A percentile compares a stretch with the other conserved stretches of the same genome.
Conservation (phyloP, 2,888 invertebrate genomes). For the Pandemis corylana region DNA sequence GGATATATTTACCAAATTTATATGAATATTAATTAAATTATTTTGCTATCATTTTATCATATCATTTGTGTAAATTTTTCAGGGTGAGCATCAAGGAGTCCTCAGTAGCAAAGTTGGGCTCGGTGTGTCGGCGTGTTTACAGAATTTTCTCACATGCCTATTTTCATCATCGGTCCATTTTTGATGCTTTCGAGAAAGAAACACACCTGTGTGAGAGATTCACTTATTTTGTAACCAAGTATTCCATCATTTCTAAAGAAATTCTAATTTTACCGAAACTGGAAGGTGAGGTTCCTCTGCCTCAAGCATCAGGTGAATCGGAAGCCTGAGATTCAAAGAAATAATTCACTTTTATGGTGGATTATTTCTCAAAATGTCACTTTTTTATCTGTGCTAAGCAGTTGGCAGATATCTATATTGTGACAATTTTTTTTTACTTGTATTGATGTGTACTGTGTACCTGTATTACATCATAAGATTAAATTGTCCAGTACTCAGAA, state of each 20-base stretch:
- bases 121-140: constrained; percentile 99
- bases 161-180: constrained; percentile 98
- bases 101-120: constrained; percentile 98
- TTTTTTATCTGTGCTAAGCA: constrained; percentile 3
- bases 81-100: constrained; percentile 99
- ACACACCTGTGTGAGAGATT: constrained; percentile 98
- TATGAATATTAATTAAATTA: neutral
- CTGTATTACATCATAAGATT: constrained; percentile 4
- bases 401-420: neutral
- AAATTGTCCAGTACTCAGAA: neutral
- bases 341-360: constrained; percentile 48
- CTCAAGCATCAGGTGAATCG: constrained; percentile 82
- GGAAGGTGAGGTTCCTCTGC: constrained; percentile 88
- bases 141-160: constrained; percentile 99
- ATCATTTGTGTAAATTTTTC: constrained; percentile 57
- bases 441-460: constrained; percentile 14
- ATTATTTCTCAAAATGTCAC: constrained; percentile 31
- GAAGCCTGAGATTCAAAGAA: constrained; percentile 72
- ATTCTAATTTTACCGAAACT: constrained; percentile 99
- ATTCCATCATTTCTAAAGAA: constrained; percentile 99
- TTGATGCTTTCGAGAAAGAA: constrained; percentile 99
- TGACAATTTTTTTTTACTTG: constrained; percentile 14
- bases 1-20: neutral
- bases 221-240: constrained; percentile 99
- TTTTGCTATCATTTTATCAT: neutral